Evolutionary conservation across 2,888 invertebrate genomes (phyloP), one percentile per base, ranked within the genome.

Genomic region (Caenorhabditis virilis): DNA sequence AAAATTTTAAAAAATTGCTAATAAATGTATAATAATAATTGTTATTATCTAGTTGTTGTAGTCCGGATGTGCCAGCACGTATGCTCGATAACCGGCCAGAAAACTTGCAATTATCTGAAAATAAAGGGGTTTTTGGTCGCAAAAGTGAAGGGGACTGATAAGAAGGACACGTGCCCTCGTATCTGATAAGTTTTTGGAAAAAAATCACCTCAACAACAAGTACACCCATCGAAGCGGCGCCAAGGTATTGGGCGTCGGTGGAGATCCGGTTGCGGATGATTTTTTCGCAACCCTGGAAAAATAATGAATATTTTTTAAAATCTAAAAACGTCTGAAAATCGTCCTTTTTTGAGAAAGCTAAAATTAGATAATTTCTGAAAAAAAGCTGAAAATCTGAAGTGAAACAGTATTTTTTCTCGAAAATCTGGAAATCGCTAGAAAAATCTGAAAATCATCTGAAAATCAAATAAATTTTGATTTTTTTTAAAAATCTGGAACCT

Each of bases 91-190:
- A 20, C 63, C 72, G 46, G 69, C 69, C 25, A 72, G 46, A 48
- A 69, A 72, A 55, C 66, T 64, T 26, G 72, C 72, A 30, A 69
- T 64, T 9, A 72, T 55, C 69, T 71, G 65, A n/a, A 65, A 65
- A 30, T 39, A 30, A 30, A 30, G 13, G 30, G 13, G 30, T 30
- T 6, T 30, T n/a, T n/a, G n/a, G n/a, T n/a, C n/a, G n/a, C n/a
- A n/a, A n/a, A n/a, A n/a, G n/a, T n/a, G n/a, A n/a, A n/a, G n/a
- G n/a, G n/a, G n/a, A n/a, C n/a, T n/a, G n/a, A n/a, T n/a, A n/a
- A n/a, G n/a, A n/a, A n/a, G n/a, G 30, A 30, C 30, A 30, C 30
- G 5, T 39, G 30, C 30, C 30, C 30, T 30, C 13, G 16, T 36
- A 9, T 18, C n/a, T 18, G 36, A 16, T n/a, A 7, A 36, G 11